phyloP scores from a whole-genome alignment of 1,140 invertebrate species.

The Colletes gigas region DNA sequence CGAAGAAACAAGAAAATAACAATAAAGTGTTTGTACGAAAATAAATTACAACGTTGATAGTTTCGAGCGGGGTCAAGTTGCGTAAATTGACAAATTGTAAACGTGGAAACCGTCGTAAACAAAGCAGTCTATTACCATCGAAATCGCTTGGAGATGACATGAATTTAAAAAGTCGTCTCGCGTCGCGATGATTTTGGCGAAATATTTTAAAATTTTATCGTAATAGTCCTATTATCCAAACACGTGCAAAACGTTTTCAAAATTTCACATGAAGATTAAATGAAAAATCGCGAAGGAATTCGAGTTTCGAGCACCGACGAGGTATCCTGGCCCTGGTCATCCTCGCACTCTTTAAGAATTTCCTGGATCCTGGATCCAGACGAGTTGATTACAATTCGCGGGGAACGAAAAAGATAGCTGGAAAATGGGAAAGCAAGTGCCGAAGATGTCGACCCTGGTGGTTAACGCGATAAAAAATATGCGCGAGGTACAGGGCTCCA shows the following conservation, averaged over 20 bases:
- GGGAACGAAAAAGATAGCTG: not conserved
- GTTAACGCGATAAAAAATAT: slow-evolving; percentile 74
- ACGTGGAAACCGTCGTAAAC: slow-evolving; percentile 14
- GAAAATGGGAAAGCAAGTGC: slow-evolving; percentile 63
- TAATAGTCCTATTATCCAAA: not conserved
- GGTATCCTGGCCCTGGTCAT: not conserved
- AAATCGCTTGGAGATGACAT: slow-evolving; percentile 4
- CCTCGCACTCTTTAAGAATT: not conserved
- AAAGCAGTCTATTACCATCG: slow-evolving; percentile 30
- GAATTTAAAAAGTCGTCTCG: slow-evolving; percentile 4
- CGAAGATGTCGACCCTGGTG: slow-evolving; percentile 73
- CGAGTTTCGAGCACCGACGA: not conserved
- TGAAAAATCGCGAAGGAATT: not conserved
- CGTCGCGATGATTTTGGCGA: slow-evolving; percentile 48
- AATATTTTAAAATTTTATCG: slow-evolving; percentile 11
- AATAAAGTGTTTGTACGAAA: no score
- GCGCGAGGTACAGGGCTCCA: slow-evolving; percentile 73
- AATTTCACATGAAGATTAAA: slow-evolving; percentile 24
- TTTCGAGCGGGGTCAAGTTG: not conserved
- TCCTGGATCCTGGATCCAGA: not conserved
- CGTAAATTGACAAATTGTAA: not conserved
- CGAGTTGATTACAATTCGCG: no score
- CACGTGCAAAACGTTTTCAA: not conserved
- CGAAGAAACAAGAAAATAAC: no score
- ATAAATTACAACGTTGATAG: no score